Conservation (phyloP, 2,113 vertebrate species). For the Ictidomys tridecemlineatus region DNA sequence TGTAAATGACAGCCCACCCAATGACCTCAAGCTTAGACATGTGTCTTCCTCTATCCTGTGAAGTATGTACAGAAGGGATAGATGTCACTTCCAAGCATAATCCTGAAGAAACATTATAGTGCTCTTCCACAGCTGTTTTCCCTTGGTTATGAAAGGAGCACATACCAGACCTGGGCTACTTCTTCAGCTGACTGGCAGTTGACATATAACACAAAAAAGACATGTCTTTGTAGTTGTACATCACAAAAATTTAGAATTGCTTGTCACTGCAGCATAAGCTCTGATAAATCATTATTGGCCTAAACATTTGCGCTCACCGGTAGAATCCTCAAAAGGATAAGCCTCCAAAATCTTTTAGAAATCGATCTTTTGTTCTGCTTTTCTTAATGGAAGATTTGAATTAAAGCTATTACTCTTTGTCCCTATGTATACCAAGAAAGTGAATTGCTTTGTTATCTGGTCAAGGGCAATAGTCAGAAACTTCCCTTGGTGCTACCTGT, state of each 20-base stretch:
- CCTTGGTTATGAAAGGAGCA: neutral
- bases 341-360: neutral
- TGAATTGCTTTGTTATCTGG: neutral
- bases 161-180: neutral
- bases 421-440: neutral
- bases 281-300: neutral
- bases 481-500: neutral
- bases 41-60: neutral
- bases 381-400: neutral
- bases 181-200: neutral
- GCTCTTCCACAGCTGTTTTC: neutral
- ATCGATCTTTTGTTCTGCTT: neutral
- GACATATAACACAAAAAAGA: neutral
- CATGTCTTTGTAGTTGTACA: conserved; percentile 4
- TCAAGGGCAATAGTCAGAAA: neutral
- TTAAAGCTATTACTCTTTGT: neutral
- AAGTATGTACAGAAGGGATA: conserved; percentile 14
- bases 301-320: neutral
- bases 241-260: neutral
- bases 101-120: neutral
- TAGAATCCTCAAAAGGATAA: neutral
- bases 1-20: neutral
- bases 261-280: neutral
- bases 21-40: neutral
- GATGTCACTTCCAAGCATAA: neutral